A percentile compares a stretch with the other conserved stretches of the same genome.
phyloP scores from a whole-genome alignment of 2,797 vertebrate species.

The Microctenopoma stevenorrisi region DNA sequence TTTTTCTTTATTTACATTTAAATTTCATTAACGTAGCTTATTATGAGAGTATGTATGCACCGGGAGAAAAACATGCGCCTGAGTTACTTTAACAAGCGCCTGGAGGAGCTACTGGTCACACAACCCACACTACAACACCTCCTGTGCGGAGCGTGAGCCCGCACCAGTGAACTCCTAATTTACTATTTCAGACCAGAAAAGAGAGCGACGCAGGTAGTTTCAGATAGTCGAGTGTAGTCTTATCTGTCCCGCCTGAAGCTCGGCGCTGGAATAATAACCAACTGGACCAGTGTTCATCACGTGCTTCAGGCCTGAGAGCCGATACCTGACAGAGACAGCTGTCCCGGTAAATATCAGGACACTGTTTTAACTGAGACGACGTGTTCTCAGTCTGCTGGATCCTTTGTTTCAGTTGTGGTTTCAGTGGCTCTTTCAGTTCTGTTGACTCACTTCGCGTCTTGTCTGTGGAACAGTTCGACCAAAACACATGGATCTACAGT shows the following conservation, averaged over 20 bases:
- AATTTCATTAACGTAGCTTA: no score
- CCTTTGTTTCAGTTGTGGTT: conserved; percentile 13
- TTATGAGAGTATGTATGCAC: no score
- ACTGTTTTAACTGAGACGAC: conserved; percentile 3
- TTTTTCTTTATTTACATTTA: no score
- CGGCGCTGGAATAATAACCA: conserved; percentile 46
- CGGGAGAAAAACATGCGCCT: no score
- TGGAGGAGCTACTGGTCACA: no score
- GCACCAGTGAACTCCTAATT: conserved; percentile 29
- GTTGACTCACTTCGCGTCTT: neutral
- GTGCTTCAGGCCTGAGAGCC: conserved; percentile 27
- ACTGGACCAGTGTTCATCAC: conserved; percentile 33
- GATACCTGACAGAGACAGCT: conserved; percentile 34
- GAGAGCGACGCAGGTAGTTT: conserved; percentile 24
- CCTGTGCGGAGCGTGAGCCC: conserved; percentile 4
- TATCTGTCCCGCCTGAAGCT: conserved; percentile 53
- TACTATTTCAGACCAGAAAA: conserved; percentile 26
- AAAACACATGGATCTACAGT: neutral
- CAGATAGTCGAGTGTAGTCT: conserved; percentile 39
- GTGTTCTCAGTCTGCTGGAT: conserved; percentile 3
- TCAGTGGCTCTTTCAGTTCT: neutral
- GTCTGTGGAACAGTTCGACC: neutral
- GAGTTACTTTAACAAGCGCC: no score
- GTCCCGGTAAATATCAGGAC: conserved; percentile 25
- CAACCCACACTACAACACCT: neutral